Base-by-base conservation (phyloP, 2,888 invertebrate species). In the Muschampia staudingeri region DNA sequence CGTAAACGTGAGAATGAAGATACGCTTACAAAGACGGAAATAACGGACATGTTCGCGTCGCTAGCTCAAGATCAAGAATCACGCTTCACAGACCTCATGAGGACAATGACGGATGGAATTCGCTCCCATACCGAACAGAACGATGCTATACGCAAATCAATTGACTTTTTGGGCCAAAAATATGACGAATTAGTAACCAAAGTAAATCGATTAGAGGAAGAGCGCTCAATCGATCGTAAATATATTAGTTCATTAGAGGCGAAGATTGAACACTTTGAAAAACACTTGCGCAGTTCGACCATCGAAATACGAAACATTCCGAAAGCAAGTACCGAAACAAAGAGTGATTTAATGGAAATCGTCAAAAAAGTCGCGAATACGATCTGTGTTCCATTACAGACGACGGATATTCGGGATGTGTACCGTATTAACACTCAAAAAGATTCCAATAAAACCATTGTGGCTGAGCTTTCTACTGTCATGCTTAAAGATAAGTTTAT, bases 391-490 rank as follows among this genome's bases (percentile, higher is more conserved):
- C 73, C 75, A 61, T 69, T 80, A 30, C 67, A 80, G 48, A 37
- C 37, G n/a, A 16, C 7, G 14, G 81, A 81, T 16, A 76, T 81
- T 37, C 81, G 65, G 2, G 81, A 81, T 65, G 81, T 81, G 30
- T 81, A 76, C 65, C 75, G 81, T 44, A 81, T 77, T 30, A 76
- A 81, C 42, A 65, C 76, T n/a, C 56, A 71, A 76, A 81, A 81
- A n/a, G 72, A 76, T n/a, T 14, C 44, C 16, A 81, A 65, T 42
- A 69, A 81, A 40, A 70, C 81, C 25, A 77, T 81, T 11, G 76
- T 81, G 1, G 81, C 44, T 42, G 71, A 76, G 61, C 72, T 76
- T n/a, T 34, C 76, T 7, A 81, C 40, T 40, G 81, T 77, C 7
- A 30, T 65, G 16, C 52, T 77, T 1, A 25, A 61, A 72, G 81